phyloP scores from a whole-genome alignment of 2,888 invertebrate genomes.

The Epirrhoe tristata region DNA sequence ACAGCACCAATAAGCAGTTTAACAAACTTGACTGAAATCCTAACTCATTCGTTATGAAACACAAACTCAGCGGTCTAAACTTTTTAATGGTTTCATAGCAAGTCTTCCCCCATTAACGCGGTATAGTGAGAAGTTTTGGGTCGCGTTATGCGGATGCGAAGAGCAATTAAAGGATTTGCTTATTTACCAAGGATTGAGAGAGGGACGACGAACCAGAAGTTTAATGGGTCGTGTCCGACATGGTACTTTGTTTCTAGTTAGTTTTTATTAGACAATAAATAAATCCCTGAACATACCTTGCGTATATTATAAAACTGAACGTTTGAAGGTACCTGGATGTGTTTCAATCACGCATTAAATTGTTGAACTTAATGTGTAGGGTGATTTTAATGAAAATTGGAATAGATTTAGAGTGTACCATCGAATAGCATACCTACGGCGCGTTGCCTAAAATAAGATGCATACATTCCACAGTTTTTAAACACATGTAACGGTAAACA shows the following conservation, averaged over 20 bases:
- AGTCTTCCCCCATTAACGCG: conserved; percentile 22
- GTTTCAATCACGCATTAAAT: too few species aligned
- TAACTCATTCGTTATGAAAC: conserved; percentile 28
- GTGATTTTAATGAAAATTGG: too few species aligned
- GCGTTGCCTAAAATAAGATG: too few species aligned
- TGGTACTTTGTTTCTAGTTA: not conserved
- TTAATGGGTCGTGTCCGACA: not conserved
- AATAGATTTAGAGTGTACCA: too few species aligned
- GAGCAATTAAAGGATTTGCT: conserved; percentile 14
- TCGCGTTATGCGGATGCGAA: conserved; percentile 18
- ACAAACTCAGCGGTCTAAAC: conserved; percentile 27
- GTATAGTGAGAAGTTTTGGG: conserved; percentile 25
- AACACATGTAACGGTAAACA: too few species aligned
- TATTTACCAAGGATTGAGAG: conserved; percentile 3
- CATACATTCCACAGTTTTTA: too few species aligned
- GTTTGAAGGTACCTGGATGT: too few species aligned
- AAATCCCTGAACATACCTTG: too few species aligned
- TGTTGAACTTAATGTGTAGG: too few species aligned
- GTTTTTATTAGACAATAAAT: not conserved
- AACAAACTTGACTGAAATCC: conserved; percentile 27
- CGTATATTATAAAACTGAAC: too few species aligned
- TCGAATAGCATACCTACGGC: too few species aligned
- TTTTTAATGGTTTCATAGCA: conserved; percentile 33
- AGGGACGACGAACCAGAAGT: not conserved
- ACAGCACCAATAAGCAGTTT: conserved; percentile 8